These are phyloP conservation scores for Blera fallax DNA, from an alignment of 2,888 invertebrate species.

Conservation along the genomic window DNA sequence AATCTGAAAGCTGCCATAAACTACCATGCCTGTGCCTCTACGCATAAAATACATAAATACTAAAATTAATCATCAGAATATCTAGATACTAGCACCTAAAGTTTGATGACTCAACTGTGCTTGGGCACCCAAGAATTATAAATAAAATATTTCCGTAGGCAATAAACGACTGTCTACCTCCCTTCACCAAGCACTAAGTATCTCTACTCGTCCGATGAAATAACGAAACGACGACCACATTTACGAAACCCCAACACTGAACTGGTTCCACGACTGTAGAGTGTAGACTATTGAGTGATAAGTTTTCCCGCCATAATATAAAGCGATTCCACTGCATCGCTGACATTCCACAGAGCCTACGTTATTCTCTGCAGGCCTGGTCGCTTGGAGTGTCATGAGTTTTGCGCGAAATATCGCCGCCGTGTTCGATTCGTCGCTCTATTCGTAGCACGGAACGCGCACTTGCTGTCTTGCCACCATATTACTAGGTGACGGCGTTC, in stretches of 20 bases:
- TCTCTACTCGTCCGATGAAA: not conserved
- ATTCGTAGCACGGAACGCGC: constrained; percentile 57
- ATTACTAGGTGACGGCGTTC: constrained; percentile 16
- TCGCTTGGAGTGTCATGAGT: constrained; percentile 81
- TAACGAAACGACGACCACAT: not conserved
- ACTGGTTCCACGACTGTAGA: not conserved
- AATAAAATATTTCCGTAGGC: not conserved
- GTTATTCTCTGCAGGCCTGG: constrained; percentile 77
- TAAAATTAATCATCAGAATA: not conserved
- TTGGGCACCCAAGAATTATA: not conserved
- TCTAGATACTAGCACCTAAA: not conserved
- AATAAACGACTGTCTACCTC: too few species aligned
- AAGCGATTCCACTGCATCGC: constrained; percentile 45
- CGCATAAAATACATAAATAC: not conserved
- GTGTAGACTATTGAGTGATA: not conserved
- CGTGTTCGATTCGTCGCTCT: constrained; percentile 72
- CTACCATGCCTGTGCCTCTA: not conserved
- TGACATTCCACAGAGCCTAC: constrained; percentile 68
- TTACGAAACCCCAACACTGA: not conserved
- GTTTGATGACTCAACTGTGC: not conserved
- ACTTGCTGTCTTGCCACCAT: constrained; percentile 53
- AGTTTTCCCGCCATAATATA: not conserved
- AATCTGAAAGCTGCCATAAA: too few species aligned
- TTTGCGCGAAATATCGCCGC: constrained; percentile 79
- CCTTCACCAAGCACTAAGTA: too few species aligned